These are phyloP conservation scores for Mormyrus lacerda DNA, from an alignment of 2,113 vertebrate species.

Conservation along the genomic window DNA sequence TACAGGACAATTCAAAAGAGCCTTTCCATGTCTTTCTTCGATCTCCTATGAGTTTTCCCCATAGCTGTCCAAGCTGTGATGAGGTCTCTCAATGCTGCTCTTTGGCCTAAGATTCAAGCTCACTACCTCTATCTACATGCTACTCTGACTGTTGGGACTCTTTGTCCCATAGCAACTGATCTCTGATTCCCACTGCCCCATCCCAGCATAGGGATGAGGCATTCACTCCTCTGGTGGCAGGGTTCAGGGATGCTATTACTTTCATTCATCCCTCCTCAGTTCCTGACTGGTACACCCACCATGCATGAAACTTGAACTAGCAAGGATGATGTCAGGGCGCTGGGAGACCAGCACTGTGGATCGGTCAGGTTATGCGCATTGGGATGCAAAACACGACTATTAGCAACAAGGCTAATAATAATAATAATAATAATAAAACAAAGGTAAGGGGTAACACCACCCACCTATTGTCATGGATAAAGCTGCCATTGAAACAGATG, in stretches of 20 bases:
- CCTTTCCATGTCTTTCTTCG: neutral
- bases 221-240: neutral
- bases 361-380: neutral
- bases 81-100: neutral
- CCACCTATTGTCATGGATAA: neutral
- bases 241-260: neutral
- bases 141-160: neutral
- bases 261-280: neutral
- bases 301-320: neutral
- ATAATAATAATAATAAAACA: neutral
- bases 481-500: neutral
- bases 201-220: neutral
- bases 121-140: neutral
- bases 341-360: neutral
- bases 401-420: neutral
- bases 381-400: neutral
- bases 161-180: neutral
- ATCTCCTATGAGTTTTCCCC: neutral
- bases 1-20: neutral
- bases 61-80: neutral
- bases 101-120: neutral
- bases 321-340: neutral
- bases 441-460: neutral
- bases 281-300: neutral
- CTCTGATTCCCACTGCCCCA: neutral